Conservation (phyloP, 30 jellyfish, hydroid and myxozoan species). For the Clytia hemisphaerica region DNA sequence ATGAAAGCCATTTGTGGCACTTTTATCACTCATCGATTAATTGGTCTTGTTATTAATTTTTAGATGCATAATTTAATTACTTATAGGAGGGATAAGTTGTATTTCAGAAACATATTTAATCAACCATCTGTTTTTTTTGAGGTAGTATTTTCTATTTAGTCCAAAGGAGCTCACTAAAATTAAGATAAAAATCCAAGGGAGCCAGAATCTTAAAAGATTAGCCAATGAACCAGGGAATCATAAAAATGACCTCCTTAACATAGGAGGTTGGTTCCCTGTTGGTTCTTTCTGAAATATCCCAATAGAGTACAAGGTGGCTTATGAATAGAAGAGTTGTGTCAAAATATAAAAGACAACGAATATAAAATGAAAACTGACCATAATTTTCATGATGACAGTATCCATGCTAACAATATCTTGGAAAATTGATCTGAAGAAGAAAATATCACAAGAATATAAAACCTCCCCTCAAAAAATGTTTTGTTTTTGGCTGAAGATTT, state of each 20-base stretch:
- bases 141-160: too few relatives aligned
- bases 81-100: too few relatives aligned
- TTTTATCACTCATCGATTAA: too few relatives aligned
- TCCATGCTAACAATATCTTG: slow-evolving; percentile 99
- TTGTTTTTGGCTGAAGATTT: too few relatives aligned
- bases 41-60: too few relatives aligned
- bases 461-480: too few relatives aligned
- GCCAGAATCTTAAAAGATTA: not conserved
- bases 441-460: not conserved
- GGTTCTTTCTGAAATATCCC: not conserved
- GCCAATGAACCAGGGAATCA: not conserved
- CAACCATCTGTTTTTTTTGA: too few relatives aligned
- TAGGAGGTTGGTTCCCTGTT: not conserved
- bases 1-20: not conserved
- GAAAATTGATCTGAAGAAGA: slow-evolving; percentile 62
- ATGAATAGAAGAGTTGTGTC: not conserved
- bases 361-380: slow-evolving; percentile 57
- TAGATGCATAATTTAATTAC: too few relatives aligned
- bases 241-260: not conserved
- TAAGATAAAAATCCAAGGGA: too few relatives aligned
- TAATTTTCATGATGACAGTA: slow-evolving; percentile 89
- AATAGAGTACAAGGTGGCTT: not conserved
- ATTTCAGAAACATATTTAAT: too few relatives aligned
- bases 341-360: too few relatives aligned
- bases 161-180: too few relatives aligned